Percentiles rank a stretch among this genome's conserved stretches.
Evolutionary conservation across 2,113 vertebrate species (phyloP).

Genomic region (Oriolus oriolus): DNA sequence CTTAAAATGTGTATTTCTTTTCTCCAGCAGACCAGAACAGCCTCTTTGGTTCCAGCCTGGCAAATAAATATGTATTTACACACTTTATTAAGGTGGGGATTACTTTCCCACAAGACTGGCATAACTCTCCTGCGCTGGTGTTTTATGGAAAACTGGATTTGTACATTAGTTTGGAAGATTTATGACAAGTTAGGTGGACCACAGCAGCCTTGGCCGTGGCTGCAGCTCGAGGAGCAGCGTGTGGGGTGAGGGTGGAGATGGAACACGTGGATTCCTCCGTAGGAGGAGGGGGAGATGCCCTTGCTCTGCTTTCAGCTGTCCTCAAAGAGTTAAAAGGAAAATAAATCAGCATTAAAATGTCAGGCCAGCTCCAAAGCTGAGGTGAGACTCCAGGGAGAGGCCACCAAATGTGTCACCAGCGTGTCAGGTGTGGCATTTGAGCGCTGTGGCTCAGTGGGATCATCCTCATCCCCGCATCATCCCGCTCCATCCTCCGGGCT

Average conservation of each 20-base stretch:
- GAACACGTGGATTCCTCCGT: background rate
- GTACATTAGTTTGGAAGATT: background rate
- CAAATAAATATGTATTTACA: conserved; percentile 64
- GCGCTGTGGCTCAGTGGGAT: background rate
- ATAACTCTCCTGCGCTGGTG: conserved; percentile 7
- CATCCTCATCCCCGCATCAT: background rate
- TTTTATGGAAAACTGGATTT: background rate
- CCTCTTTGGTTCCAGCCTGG: conserved; percentile 36
- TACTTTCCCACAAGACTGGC: conserved; percentile 16
- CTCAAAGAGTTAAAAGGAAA: background rate
- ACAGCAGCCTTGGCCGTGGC: background rate
- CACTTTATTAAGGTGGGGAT: conserved; percentile 53
- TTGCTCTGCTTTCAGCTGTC: background rate
- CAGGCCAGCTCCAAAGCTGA: background rate
- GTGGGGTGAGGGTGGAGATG: background rate
- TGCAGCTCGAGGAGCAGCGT: accelerated
- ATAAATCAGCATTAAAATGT: background rate
- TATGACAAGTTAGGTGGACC: background rate
- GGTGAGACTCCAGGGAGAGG: background rate
- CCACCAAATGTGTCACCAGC: background rate
- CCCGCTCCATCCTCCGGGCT: background rate
- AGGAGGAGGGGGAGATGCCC: background rate
- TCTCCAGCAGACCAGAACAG: conserved; percentile 34
- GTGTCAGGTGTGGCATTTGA: background rate
- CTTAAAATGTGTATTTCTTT: conserved; percentile 34